Base-by-base conservation (phyloP, 2,888 invertebrate genomes). In the Taphrorychus bicolor region DNA sequence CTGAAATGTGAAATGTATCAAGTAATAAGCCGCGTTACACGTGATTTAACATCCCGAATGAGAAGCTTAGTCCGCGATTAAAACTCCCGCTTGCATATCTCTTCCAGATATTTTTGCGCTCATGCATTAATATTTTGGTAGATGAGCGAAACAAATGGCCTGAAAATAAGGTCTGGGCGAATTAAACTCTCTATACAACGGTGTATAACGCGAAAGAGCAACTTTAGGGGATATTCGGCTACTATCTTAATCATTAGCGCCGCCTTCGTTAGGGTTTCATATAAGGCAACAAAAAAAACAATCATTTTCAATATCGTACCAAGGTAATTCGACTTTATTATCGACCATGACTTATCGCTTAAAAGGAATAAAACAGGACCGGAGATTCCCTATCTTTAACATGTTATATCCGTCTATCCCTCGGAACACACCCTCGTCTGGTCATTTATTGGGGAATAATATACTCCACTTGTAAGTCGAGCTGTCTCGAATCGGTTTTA, bases 391-490 rank as follows among this genome's bases (percentile, higher is more conserved):
- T 59, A 49, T 59, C 59, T 42, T 17, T 59, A 49, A 59, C 59
- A 49, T 59, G 22, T 51, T 51, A 45, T 45, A 49, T 59, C 49
- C 59, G 59, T 18, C 19, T 49, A 59, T 59, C 49, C 59, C 51
- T 49, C 11, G 23, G n/a, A 59, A 49, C 59, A 49, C 59, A 18
- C 59, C 59, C 59, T 49, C 23, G 23, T 59, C 49, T 63, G 63
- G 57, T 57, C 63, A 57, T 42, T 63, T 63, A 63, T 48, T 49
- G 63, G 41, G 32, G 57, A 57, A 63, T 63, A 63, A 63, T 63
- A 63, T 22, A 63, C 63, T 57, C 54, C 17, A 49, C 54, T 57
- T 48, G 40, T 57, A 48, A 59, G 59, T 51, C 51, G 22, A 51
- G 51, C 49, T 48, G 49, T 49, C 59, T 32, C 24, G 23, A 23